Percentiles rank a stretch among this genome's conserved stretches.
Conservation (phyloP, 2,113 vertebrate genomes). For the Tympanuchus pallidicinctus region DNA sequence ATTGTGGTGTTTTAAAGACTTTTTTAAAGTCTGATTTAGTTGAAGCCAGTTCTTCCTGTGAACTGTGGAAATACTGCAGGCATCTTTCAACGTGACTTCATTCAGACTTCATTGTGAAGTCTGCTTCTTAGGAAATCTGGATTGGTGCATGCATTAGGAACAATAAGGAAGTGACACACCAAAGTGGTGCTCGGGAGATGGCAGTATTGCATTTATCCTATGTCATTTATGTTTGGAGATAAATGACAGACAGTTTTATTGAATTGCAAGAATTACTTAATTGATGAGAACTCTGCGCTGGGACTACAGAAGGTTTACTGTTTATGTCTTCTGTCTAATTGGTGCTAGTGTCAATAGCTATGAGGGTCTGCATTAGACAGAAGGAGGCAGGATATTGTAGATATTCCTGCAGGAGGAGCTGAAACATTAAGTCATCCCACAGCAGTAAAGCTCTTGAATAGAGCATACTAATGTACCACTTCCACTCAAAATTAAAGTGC, state of each 20-base stretch:
- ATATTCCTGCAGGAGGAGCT: neutral
- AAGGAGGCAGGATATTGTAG: neutral
- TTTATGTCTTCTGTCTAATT: neutral
- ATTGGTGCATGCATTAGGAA: neutral
- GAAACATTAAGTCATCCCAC: neutral
- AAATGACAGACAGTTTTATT: neutral
- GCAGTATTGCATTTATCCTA: neutral
- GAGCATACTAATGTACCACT: neutral
- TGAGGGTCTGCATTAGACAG: neutral
- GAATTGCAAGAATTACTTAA: neutral
- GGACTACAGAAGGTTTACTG: neutral
- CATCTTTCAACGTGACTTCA: neutral
- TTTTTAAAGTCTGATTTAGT: neutral
- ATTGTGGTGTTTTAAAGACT: neutral
- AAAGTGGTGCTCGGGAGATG: neutral
- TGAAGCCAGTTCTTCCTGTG: neutral
- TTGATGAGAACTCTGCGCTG: neutral
- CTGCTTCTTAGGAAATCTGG: neutral
- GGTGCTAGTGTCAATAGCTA: neutral
- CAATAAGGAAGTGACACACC: neutral
- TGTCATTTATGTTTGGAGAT: neutral
- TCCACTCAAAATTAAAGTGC: neutral
- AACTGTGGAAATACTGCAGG: neutral
- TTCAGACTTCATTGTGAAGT: neutral
- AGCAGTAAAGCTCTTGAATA: neutral